Evolutionary conservation across 2,888 invertebrate genomes (phyloP).

Genomic region (Heliconius erato): DNA sequence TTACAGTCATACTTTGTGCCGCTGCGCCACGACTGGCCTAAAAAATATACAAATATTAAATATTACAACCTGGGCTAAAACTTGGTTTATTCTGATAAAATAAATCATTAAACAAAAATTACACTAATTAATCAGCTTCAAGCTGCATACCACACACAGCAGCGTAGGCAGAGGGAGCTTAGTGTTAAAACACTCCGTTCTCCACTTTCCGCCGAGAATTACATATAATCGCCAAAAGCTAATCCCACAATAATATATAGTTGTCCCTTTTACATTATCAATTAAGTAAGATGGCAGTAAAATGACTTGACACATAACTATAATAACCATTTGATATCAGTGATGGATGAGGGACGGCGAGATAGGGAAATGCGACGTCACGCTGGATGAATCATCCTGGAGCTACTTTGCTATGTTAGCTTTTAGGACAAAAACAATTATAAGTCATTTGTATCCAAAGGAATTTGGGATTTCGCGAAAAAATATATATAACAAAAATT

Average conservation of each 20-base stretch:
- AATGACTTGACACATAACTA: conserved; percentile 41
- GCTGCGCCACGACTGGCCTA: too few relatives aligned
- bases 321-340: conserved; percentile 37
- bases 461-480: not conserved
- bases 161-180: too few relatives aligned
- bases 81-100: not conserved
- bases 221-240: not conserved
- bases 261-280: conserved; percentile 16
- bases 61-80: not conserved
- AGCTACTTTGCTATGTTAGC: conserved; percentile 24
- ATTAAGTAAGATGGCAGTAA: conserved; percentile 32
- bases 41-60: too few relatives aligned
- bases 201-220: too few relatives aligned
- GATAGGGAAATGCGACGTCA: conserved; percentile 41
- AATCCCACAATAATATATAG: not conserved
- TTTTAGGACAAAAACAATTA: conserved; percentile 30
- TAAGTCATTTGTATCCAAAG: not conserved
- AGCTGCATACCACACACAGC: too few relatives aligned
- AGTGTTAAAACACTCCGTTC: too few relatives aligned
- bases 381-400: conserved; percentile 27
- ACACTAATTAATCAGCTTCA: not conserved
- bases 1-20: too few relatives aligned
- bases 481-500: not conserved
- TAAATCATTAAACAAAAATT: not conserved
- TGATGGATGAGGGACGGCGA: conserved; percentile 46